phyloP scores from a whole-genome alignment of 2,888 invertebrate species.

The Rhyacophila evoluta region DNA sequence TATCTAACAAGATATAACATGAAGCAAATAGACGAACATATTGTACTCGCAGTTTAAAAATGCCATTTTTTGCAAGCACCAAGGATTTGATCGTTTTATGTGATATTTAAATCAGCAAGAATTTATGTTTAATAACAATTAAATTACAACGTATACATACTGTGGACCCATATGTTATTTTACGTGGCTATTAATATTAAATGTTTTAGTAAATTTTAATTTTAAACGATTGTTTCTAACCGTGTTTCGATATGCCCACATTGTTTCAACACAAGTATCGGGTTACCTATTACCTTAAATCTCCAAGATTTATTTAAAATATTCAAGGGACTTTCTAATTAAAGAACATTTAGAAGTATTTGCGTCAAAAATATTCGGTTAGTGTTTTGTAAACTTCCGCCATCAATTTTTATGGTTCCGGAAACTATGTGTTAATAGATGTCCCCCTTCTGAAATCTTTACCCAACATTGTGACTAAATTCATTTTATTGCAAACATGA shows the following conservation, averaged over 20 bases:
- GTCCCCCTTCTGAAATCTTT: background rate
- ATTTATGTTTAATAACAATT: no score
- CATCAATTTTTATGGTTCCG: background rate
- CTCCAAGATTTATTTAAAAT: background rate
- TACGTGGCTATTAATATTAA: no score
- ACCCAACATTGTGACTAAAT: background rate
- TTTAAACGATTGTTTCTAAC: no score
- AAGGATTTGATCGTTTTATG: no score
- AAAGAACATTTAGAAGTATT: constrained; percentile 5
- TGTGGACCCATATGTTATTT: no score
- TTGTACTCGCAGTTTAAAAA: no score
- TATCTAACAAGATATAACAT: no score
- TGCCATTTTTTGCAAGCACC: no score
- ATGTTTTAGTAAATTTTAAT: no score
- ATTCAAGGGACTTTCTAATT: background rate
- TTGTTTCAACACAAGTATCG: background rate
- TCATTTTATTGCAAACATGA: constrained; percentile 7
- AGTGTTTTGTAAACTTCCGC: constrained; percentile 22
- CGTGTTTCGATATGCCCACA: background rate
- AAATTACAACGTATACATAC: no score
- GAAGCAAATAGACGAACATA: no score
- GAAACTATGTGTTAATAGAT: constrained; percentile 24
- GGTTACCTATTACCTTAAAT: background rate
- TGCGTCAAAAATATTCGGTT: constrained; percentile 4
- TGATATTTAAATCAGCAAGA: no score